Evolutionary conservation across 2,797 vertebrate species (phyloP), one percentile per base, ranked within the genome.

Genomic region (Oophaga sylvatica): DNA sequence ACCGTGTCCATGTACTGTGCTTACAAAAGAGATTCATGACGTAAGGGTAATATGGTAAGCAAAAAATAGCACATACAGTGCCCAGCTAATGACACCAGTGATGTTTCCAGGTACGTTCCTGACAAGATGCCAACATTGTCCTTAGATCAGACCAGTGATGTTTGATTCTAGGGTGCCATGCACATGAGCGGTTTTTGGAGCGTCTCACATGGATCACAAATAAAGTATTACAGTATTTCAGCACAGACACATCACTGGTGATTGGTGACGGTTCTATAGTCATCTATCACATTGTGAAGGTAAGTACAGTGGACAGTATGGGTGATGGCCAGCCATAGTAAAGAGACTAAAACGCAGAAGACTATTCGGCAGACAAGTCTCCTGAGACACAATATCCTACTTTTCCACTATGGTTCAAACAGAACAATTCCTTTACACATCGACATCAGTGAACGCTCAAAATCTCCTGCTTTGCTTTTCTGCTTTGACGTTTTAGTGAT

Each of bases 381-480:
- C 1, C 2, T 11, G 10, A 45, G 3, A 75, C 22, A 48, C n/a
- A 73, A 73, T 22, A 22, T 73, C 45, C 15, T 45, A 35, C 20
- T 22, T 53, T 53, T 76, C 22, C 11, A 53, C 20, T 76, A 15
- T n/a, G 73, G 31, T 80, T 80, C 11, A 17, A 19, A 60, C 35
- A 3, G 45, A 59, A 60, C 57, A 17, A 62, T 63, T 80, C 62
- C 41, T 62, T 80, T 5, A 19, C 17, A 17, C 57, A 20, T 22
- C 60, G 26, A 59, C 26, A 79, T 60, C 56, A 79, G 59, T 59
- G 56, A 79, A 59, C 26, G 35, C 20, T 35, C 48, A 31, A 80
- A 31, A 60, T 62, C 56, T 83, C 29, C 26, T 20, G 56, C 35
- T 80, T 79, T n/a, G 29, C 20, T 83, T 83, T 83, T 48, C 31